Conservation (phyloP, 2,797 vertebrate species). For the Corythornis leucogaster region DNA sequence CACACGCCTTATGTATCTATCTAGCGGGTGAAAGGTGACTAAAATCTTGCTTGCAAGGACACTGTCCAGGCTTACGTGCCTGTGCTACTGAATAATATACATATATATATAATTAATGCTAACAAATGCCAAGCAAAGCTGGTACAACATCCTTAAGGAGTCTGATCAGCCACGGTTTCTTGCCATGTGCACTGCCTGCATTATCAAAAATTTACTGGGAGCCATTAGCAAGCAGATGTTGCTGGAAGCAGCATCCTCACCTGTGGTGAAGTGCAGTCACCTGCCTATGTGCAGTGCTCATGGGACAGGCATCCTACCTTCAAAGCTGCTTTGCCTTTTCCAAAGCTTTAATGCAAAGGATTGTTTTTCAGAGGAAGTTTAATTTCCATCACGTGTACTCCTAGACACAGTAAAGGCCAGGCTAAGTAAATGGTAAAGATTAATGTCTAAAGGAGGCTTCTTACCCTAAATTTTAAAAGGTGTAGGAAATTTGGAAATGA, state of each 20-base stretch:
- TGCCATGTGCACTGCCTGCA: not conserved
- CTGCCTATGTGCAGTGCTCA: fast-evolving
- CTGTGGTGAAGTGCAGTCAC: not conserved
- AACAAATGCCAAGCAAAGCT: not conserved
- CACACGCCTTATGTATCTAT: not conserved
- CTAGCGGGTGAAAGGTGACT: not conserved
- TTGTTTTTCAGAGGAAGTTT: not conserved
- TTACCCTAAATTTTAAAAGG: not conserved
- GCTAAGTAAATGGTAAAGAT: not conserved
- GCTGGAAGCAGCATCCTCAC: not conserved
- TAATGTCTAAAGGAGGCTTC: not conserved
- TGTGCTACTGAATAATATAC: not conserved
- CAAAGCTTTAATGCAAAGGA: not conserved
- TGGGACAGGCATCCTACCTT: not conserved
- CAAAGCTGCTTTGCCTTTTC: not conserved
- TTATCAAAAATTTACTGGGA: not conserved
- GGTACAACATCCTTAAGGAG: not conserved
- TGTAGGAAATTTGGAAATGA: not conserved
- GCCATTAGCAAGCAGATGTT: not conserved
- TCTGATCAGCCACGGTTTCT: not conserved
- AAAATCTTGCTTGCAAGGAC: not conserved
- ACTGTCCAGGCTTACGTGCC: not conserved
- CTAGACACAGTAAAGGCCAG: not conserved
- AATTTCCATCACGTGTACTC: not conserved
- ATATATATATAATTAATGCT: not conserved